Evolutionary conservation across 1,140 invertebrate species (phyloP).

Genomic region (Glomeris maerens): DNA sequence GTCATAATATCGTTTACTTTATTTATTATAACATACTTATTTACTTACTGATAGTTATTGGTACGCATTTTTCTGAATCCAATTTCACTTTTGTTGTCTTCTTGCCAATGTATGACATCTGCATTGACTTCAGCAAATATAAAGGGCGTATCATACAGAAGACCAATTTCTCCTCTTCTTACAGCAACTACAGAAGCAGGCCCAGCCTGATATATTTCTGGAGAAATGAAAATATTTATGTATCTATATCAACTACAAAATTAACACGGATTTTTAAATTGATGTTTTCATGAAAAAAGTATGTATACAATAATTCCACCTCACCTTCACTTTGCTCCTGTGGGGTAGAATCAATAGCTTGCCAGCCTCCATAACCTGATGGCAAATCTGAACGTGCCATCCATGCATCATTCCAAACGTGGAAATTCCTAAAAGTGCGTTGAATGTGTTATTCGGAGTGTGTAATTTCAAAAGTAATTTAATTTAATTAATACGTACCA

Average conservation of each 20-base stretch:
- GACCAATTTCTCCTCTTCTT: conserved; percentile 53
- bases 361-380: conserved; percentile 67
- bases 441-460: not conserved
- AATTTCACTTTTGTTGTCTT: conserved; percentile 19
- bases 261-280: not conserved
- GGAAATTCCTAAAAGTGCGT: conserved; percentile 72
- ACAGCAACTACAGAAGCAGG: conserved; percentile 52
- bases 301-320: conserved; percentile 22
- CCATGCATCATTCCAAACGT: conserved; percentile 93
- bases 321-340: conserved; percentile 54
- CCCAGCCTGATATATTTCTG: conserved; percentile 44
- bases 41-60: conserved; percentile 29
- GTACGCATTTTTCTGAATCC: conserved; percentile 22
- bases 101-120: conserved; percentile 45
- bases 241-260: not conserved
- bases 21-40: conserved; percentile 33
- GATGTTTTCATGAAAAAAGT: too few relatives aligned
- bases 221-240: conserved; percentile 1
- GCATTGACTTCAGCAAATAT: conserved; percentile 65
- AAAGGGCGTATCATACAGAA: conserved; percentile 57
- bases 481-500: conserved; percentile 11
- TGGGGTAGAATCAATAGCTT: conserved; percentile 82
- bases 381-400: conserved; percentile 72
- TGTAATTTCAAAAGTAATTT: not conserved
- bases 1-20: conserved; percentile 1